Evolutionary conservation across 2,888 invertebrate species (phyloP).

Genomic region (Biston betularia): DNA sequence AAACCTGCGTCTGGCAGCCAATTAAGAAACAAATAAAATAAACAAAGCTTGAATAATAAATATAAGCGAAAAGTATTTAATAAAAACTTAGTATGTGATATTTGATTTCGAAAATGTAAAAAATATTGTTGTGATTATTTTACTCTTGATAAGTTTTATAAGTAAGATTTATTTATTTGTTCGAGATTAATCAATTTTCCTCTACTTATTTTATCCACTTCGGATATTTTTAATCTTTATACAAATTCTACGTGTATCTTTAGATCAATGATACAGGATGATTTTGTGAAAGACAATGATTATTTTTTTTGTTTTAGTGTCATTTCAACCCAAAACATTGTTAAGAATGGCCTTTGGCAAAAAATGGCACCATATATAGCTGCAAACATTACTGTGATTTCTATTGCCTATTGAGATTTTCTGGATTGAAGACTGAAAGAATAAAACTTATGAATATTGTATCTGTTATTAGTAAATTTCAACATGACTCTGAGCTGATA

Average conservation of each 20-base stretch:
- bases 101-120: no score
- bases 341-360: slow-evolving; percentile 57
- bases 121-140: no score
- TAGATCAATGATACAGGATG: background rate
- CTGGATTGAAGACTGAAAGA: slow-evolving; percentile 81
- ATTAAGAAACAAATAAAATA: no score
- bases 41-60: no score
- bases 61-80: no score
- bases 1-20: no score
- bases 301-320: background rate
- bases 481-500: slow-evolving; percentile 65
- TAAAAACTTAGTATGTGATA: no score
- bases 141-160: no score
- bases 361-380: slow-evolving; percentile 68
- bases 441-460: slow-evolving; percentile 51
- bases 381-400: slow-evolving; percentile 77
- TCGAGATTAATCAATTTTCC: no score
- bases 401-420: slow-evolving; percentile 82
- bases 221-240: background rate
- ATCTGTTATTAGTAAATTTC: slow-evolving; percentile 37
- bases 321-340: slow-evolving; percentile 17
- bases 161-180: no score
- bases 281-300: background rate
- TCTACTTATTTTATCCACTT: no score
- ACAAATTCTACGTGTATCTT: background rate